These are phyloP conservation scores for Sinella curviseta DNA, from an alignment of 1,140 invertebrate species.

Conservation along the genomic window DNA sequence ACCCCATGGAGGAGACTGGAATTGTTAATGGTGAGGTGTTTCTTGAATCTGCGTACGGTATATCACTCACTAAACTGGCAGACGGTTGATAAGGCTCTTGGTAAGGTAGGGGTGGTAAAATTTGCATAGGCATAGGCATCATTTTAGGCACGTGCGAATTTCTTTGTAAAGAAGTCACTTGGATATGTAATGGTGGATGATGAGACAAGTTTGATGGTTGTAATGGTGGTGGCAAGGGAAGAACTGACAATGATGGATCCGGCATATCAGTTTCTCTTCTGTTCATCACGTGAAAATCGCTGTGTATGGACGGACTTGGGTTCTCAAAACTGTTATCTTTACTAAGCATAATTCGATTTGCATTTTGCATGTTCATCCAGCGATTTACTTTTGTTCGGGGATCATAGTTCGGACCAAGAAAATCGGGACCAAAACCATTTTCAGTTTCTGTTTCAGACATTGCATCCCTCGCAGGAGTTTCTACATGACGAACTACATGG, in stretches of 20 bases:
- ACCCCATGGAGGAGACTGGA: constrained; percentile 11
- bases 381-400: constrained; percentile 48
- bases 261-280: constrained; percentile 11
- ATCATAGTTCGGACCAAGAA: constrained; percentile 46
- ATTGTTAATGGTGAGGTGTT: constrained; percentile 42
- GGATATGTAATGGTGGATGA: constrained; percentile 31
- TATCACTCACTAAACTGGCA: constrained; percentile 33
- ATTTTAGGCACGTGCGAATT: constrained; percentile 20
- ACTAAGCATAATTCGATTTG: neutral
- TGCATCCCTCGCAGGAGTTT: constrained; percentile 25
- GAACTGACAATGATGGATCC: neutral
- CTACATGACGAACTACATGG: neutral
- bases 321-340: constrained; percentile 13
- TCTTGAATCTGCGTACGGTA: constrained; percentile 47
- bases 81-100: constrained; percentile 41
- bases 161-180: constrained; percentile 37
- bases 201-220: too few relatives aligned
- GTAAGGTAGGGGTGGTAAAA: constrained; percentile 35
- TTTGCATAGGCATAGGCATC: constrained; percentile 17
- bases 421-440: constrained; percentile 48
- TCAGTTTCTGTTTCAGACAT: constrained; percentile 49
- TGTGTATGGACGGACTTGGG: constrained; percentile 2
- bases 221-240: constrained; percentile 7
- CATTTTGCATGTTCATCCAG: constrained; percentile 47
- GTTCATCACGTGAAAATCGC: neutral